These are phyloP conservation scores for Panopea generosa DNA, from an alignment of 2,888 invertebrate genomes.

Conservation along the genomic window DNA sequence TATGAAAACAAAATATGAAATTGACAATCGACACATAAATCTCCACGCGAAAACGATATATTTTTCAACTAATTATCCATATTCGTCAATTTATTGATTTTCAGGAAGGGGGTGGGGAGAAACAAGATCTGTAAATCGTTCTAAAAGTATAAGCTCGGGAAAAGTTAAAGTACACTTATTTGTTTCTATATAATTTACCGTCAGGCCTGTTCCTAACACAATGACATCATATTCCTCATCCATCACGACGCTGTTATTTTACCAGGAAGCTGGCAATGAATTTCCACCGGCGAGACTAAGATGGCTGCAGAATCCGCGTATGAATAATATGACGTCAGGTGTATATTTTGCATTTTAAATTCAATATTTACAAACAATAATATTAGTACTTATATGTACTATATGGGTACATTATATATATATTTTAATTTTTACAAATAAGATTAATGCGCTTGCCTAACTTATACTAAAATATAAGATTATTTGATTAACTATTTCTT, in stretches of 20 bases:
- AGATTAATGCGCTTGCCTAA: not conserved
- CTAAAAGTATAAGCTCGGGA: no score
- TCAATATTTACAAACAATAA: not conserved
- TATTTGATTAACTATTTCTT: slow-evolving; percentile 24
- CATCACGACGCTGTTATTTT: slow-evolving; percentile 88
- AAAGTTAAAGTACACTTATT: no score
- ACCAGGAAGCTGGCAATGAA: not conserved
- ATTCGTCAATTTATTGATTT: slow-evolving; percentile 33
- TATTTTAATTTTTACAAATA: not conserved
- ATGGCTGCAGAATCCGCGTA: no score
- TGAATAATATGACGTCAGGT: slow-evolving; percentile 25
- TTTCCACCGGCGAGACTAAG: slow-evolving; percentile 40
- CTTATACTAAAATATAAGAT: not conserved
- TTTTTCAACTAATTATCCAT: not conserved
- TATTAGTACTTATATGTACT: not conserved
- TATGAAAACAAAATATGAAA: no score
- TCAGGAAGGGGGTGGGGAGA: slow-evolving; percentile 48
- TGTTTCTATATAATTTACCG: slow-evolving; percentile 86
- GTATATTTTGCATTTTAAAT: slow-evolving; percentile 27
- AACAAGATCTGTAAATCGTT: not conserved
- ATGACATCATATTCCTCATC: slow-evolving; percentile 99
- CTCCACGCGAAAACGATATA: no score
- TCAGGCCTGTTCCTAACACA: slow-evolving; percentile 99
- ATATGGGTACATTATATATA: no score
- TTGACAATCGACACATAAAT: no score